Evolutionary conservation across 2,797 vertebrate genomes (phyloP), one percentile per base, ranked within the genome.

Genomic region (Etheostoma nigrum): DNA sequence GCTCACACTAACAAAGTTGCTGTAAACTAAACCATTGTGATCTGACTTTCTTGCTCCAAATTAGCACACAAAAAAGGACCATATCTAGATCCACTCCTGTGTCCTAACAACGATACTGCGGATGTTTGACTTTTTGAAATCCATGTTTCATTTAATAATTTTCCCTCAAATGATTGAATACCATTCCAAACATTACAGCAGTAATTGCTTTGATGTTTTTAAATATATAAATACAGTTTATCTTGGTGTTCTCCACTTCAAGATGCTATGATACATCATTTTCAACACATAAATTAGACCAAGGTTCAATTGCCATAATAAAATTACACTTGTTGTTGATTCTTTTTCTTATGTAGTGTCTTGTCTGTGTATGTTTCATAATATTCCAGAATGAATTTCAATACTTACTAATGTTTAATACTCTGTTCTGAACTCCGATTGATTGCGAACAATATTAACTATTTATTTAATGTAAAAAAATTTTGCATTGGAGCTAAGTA

Each of bases 1-100:
- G 72, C 73, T 85, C 77, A 59, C 54, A 54, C 67, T 72, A 76
- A 86, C 76, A 77, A 72, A 75, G 62, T 75, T 76, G 47, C 59
- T 62, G 51, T 63, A 59, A 84, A 45, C 60, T 64, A 77, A 86
- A 84, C 60, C 64, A 58, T 69, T 61, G 42, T 57, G 52, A 72
- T 30, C 10, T 55, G 70, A 87, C 11, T 19, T 81, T 72, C 55
- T 51, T 59, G 48, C 19, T 75, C 54, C 54, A 79, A 73, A 86
- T 87, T 69, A 67, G 54, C 19, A 47, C 63, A 49, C 59, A 72
- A 74, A n/a, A 33, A 77, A 85, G 53, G 47, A 81, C 74, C 79
- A 83, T 65, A 73, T 36, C 33, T 36, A 36, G 16, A 61, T 79
- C 19, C 23, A 52, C 69, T 45, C 14, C 30, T 51, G 58, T 76